Evolutionary conservation across 30 jellyfish, hydroid and myxozoan species (phyloP).

Genomic region (Nemopilema nomurai): DNA sequence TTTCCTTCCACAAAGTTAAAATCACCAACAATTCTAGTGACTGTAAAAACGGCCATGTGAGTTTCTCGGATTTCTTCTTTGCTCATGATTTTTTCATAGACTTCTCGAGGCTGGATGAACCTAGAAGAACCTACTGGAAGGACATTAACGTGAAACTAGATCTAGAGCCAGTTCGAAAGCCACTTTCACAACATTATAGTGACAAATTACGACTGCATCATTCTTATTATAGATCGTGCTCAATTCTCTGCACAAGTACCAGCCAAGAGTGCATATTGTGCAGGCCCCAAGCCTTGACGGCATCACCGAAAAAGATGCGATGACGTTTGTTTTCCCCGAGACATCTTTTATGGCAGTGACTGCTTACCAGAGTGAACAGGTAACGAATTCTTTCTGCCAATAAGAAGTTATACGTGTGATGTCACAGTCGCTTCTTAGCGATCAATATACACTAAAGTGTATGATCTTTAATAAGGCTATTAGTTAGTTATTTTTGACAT

Average conservation of each 20-base stretch:
- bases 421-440: no score
- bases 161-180: no score
- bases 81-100: no score
- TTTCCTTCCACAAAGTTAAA: slow-evolving; percentile 85
- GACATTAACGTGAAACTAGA: no score
- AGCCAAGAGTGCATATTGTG: slow-evolving; percentile 80
- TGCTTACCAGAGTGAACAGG: slow-evolving; percentile 95
- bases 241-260: slow-evolving; percentile 86
- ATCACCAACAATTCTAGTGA: slow-evolving; percentile 80
- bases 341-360: slow-evolving; percentile 94
- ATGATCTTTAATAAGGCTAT: no score
- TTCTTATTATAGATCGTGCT: slow-evolving; percentile 57
- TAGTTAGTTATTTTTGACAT: no score
- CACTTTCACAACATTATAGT: no score
- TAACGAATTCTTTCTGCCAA: not conserved
- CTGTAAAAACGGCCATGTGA: slow-evolving; percentile 53
- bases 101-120: no score
- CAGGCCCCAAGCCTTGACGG: slow-evolving; percentile 52
- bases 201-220: no score
- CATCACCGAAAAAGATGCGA: slow-evolving; percentile 56
- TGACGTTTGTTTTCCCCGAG: slow-evolving; percentile 83
- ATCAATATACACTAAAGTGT: no score
- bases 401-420: not conserved
- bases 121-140: no score
- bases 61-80: not conserved